Conservation (phyloP, 2,113 vertebrate species). For the human (Homo sapiens) region DNA sequence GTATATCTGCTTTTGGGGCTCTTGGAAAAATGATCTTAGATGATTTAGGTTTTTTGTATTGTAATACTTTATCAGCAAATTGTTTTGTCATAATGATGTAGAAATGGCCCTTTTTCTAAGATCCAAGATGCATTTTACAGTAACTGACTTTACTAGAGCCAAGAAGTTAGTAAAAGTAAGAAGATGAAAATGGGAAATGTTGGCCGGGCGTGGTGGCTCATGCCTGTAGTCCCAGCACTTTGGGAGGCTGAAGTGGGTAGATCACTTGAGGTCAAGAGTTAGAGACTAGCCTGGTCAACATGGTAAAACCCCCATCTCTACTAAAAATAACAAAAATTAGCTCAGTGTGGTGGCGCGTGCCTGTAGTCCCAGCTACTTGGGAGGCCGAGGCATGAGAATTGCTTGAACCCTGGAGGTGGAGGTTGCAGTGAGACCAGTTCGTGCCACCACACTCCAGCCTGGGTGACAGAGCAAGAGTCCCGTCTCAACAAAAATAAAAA, state of each 20-base stretch:
- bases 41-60: not conserved
- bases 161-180: not conserved
- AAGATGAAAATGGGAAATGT: not conserved
- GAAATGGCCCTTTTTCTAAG: not conserved
- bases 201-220: too few species aligned
- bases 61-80: not conserved
- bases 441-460: not conserved
- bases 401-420: not conserved
- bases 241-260: not conserved
- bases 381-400: not conserved
- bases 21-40: not conserved
- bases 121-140: not conserved
- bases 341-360: not conserved
- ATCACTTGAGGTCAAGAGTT: not conserved
- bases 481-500: not conserved
- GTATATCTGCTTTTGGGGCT: not conserved
- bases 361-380: not conserved
- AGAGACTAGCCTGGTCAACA: not conserved
- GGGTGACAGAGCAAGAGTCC: not conserved
- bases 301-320: not conserved
- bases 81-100: slow-evolving; percentile 24
- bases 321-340: not conserved
- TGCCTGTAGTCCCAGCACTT: not conserved
- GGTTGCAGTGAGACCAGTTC: not conserved
- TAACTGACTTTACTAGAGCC: not conserved